Percentiles rank a stretch among this genome's conserved stretches.
phyloP scores from a whole-genome alignment of 92 coral and sea anemone species.

The Desmophyllum pertusum region DNA sequence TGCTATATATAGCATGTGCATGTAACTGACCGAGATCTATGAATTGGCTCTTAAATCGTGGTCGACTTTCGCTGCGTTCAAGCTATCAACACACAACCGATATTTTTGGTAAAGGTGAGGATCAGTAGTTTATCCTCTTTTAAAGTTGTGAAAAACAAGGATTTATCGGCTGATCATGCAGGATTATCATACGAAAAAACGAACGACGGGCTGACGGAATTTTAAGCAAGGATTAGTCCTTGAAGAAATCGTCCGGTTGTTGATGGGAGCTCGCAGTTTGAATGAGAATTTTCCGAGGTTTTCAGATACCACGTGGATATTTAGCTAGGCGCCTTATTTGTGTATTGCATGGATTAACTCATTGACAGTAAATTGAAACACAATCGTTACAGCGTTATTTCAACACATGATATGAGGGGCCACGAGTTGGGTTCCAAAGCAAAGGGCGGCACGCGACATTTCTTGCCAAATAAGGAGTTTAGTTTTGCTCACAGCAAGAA shows the following conservation, averaged over 20 bases:
- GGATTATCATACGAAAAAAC: too few species aligned
- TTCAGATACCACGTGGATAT: background rate
- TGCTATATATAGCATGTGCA: background rate
- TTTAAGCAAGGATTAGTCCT: slow-evolving; percentile 3
- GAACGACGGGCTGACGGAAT: background rate
- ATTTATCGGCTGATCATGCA: background rate
- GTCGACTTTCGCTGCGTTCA: background rate
- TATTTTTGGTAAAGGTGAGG: background rate
- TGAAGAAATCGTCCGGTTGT: background rate
- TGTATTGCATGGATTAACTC: background rate
- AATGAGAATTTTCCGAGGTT: slow-evolving; percentile 12
- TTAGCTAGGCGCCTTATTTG: background rate
- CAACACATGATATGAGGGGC: background rate
- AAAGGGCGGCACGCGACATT: background rate
- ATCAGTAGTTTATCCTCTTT: background rate
- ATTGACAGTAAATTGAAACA: background rate
- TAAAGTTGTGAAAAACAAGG: slow-evolving; percentile 1
- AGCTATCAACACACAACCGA: background rate
- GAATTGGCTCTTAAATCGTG: background rate
- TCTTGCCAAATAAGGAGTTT: background rate
- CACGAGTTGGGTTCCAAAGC: background rate
- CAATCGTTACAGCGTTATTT: background rate
- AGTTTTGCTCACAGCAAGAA: background rate
- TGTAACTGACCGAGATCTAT: background rate
- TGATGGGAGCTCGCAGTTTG: slow-evolving; percentile 11